Evolutionary conservation across 1,140 invertebrate species (phyloP).

Genomic region (Carcinoscorpius rotundicauda): DNA sequence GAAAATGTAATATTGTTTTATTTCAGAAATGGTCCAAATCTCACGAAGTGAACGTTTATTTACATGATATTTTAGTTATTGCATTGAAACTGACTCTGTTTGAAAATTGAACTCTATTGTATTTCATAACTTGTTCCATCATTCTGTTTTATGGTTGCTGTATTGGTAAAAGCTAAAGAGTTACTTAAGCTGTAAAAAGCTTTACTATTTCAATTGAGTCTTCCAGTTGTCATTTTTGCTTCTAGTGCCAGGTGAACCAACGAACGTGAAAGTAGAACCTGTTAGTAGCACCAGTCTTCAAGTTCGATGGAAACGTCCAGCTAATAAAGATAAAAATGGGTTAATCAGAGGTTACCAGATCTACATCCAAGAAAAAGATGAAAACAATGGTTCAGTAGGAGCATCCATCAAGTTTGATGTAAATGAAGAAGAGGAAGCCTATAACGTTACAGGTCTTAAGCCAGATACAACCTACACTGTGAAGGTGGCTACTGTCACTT

Average conservation of each 20-base stretch:
- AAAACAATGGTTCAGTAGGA: slow-evolving; percentile 40
- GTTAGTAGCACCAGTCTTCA: slow-evolving; percentile 88
- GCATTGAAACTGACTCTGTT: too few relatives aligned
- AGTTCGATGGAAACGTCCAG: slow-evolving; percentile 82
- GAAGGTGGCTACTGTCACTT: slow-evolving; percentile 73
- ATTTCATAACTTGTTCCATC: too few relatives aligned
- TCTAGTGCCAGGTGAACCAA: slow-evolving; percentile 81
- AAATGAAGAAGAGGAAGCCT: slow-evolving; percentile 58
- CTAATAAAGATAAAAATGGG: slow-evolving; percentile 79
- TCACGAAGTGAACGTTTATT: too few relatives aligned
- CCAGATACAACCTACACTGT: slow-evolving; percentile 79
- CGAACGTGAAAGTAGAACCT: slow-evolving; percentile 68
- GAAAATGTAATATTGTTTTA: too few relatives aligned
- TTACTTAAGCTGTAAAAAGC: too few relatives aligned
- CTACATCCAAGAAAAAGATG: slow-evolving; percentile 73
- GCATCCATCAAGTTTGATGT: slow-evolving; percentile 50
- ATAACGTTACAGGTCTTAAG: slow-evolving; percentile 78
- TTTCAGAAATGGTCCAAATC: too few relatives aligned
- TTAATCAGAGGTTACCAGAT: slow-evolving; percentile 93
- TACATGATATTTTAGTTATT: too few relatives aligned
- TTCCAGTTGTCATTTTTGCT: too few relatives aligned
- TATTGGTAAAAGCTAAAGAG: too few relatives aligned
- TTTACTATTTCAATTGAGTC: too few relatives aligned
- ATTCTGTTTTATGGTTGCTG: too few relatives aligned
- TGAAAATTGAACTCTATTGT: too few relatives aligned